These are phyloP conservation scores for Forbesichthys papilliferus DNA, from an alignment of 2,113 vertebrate species.

Conservation along the genomic window DNA sequence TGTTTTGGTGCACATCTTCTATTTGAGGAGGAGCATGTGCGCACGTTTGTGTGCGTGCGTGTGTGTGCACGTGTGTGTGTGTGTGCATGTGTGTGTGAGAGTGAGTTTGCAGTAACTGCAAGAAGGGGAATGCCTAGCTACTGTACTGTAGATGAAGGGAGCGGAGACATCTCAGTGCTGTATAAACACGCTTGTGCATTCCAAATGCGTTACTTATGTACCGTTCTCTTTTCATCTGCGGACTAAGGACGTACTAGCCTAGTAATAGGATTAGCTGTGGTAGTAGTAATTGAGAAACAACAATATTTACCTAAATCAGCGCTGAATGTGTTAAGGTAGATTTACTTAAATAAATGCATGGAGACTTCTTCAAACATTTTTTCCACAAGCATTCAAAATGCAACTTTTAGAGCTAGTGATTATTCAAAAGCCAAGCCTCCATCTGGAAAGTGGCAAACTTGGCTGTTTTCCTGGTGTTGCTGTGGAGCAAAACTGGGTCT, in stretches of 20 bases:
- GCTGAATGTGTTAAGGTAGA: conserved; percentile 16
- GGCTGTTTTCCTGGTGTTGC: conserved; percentile 76
- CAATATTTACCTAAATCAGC: background rate
- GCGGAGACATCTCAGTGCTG: conserved; percentile 49
- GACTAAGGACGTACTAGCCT: background rate
- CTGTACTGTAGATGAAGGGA: conserved; percentile 43
- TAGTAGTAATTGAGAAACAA: conserved; percentile 6
- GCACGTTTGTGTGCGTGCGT: conserved; percentile 1
- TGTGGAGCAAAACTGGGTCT: conserved; percentile 73
- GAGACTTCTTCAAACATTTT: conserved; percentile 59
- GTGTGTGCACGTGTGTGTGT: conserved; percentile 9
- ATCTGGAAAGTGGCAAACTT: conserved; percentile 82
- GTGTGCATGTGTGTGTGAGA: conserved; percentile 4
- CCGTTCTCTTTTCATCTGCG: conserved; percentile 44
- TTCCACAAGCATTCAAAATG: conserved; percentile 56
- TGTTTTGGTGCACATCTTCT: conserved; percentile 76
- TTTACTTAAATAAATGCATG: conserved; percentile 28
- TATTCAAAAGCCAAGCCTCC: conserved; percentile 76
- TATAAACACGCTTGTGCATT: conserved; percentile 51
- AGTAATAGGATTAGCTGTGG: background rate
- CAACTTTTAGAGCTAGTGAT: conserved; percentile 73
- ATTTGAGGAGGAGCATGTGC: conserved; percentile 50
- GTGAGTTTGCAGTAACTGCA: conserved; percentile 31
- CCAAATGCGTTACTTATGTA: conserved; percentile 25
- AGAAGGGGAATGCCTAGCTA: conserved; percentile 56